These are phyloP conservation scores for Dynastes maya DNA, from an alignment of 2,888 invertebrate genomes.

Conservation along the genomic window DNA sequence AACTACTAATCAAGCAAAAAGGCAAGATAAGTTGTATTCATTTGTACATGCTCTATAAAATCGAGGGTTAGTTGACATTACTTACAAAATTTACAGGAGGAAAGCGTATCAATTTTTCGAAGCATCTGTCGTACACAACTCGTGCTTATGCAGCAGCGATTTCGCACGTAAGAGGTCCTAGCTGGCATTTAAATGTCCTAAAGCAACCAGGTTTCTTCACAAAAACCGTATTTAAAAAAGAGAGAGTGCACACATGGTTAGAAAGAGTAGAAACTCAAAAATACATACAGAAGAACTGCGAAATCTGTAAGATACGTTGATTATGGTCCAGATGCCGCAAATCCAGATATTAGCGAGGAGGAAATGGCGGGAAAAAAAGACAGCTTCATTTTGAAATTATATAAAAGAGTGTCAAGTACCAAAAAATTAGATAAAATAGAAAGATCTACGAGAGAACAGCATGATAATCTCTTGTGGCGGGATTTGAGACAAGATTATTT, in stretches of 20 bases:
- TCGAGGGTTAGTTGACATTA: too few relatives aligned
- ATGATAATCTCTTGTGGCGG: neutral
- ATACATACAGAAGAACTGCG: neutral
- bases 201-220: too few relatives aligned
- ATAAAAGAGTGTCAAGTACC: neutral
- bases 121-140: neutral
- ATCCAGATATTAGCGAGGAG: neutral
- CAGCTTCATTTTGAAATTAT: neutral
- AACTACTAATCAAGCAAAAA: too few relatives aligned
- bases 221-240: too few relatives aligned
- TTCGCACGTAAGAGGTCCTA: neutral
- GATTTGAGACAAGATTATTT: conserved; percentile 11
- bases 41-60: too few relatives aligned
- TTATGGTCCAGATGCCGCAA: neutral
- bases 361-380: neutral
- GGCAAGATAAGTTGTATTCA: too few relatives aligned
- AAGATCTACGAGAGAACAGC: neutral
- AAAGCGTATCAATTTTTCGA: neutral
- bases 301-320: too few relatives aligned
- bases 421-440: neutral
- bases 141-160: conserved; percentile 11
- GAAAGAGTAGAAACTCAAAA: neutral
- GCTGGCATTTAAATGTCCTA: conserved; percentile 6
- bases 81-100: too few relatives aligned
- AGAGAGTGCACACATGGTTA: neutral